phyloP scores from a whole-genome alignment of 2,797 vertebrate species.

The Lepilemur ruficaudatus region DNA sequence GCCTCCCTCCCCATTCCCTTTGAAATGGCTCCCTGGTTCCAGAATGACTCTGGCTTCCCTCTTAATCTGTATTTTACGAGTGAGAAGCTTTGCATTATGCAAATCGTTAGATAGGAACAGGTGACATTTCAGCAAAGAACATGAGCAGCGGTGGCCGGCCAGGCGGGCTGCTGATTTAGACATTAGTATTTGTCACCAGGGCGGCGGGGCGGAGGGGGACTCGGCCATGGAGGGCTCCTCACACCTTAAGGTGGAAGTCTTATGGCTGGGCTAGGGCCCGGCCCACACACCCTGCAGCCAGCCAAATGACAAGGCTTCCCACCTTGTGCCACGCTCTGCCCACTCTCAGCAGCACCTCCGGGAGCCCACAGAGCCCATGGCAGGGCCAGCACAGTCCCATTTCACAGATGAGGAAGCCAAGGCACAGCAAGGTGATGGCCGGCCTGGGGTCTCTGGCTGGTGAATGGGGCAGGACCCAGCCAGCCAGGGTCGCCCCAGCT shows the following conservation, averaged over 20 bases:
- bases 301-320: no score
- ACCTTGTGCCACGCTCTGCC: accelerated
- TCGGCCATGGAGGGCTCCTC: constrained; percentile 85
- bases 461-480: background rate
- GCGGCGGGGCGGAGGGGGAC: constrained; percentile 85
- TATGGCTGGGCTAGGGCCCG: background rate
- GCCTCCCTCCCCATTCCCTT: constrained; percentile 71
- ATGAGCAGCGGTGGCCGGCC: constrained; percentile 92
- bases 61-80: constrained; percentile 99
- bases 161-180: constrained; percentile 97
- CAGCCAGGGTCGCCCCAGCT: background rate
- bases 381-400: background rate
- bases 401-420: background rate
- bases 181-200: constrained; percentile 99
- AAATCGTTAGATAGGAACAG: constrained; percentile 99
- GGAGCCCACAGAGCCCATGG: background rate
- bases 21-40: constrained; percentile 96
- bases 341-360: accelerated
- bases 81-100: constrained; percentile 99
- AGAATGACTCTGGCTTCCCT: constrained; percentile 95
- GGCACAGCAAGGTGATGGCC: accelerated
- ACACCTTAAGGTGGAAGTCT: constrained; percentile 91
- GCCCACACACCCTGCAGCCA: background rate
- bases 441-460: background rate
- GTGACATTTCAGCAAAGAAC: constrained; percentile 99